phyloP scores from a whole-genome alignment of 2,113 vertebrate species.

The Pituophis catenifer region DNA sequence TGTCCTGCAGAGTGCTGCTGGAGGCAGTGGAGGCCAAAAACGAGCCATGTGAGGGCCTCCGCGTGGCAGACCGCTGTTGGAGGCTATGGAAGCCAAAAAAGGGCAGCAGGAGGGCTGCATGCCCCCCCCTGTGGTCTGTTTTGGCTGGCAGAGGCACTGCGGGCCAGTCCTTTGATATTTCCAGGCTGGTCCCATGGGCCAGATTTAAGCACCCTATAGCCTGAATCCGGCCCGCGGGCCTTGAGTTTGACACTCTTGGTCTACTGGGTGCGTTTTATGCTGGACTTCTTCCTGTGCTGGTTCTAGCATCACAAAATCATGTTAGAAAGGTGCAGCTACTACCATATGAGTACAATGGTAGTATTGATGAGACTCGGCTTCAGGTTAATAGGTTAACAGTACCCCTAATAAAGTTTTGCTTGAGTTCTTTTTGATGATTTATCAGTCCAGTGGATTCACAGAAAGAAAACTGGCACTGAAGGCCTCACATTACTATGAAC shows the following conservation, averaged over 20 bases:
- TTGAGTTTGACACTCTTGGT: rapidly evolving
- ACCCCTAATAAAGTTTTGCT: constrained; percentile 43
- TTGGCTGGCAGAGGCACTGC: too few relatives aligned
- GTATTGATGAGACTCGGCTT: constrained; percentile 8
- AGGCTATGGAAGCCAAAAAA: too few relatives aligned
- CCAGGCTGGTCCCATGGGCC: too few relatives aligned
- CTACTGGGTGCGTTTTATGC: rapidly evolving
- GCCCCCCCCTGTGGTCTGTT: too few relatives aligned
- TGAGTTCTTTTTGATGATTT: constrained; percentile 57
- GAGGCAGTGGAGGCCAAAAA: too few relatives aligned
- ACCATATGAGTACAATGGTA: not conserved
- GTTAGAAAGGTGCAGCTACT: not conserved
- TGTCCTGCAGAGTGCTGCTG: too few relatives aligned
- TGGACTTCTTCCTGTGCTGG: constrained; percentile 3
- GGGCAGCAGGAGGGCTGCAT: too few relatives aligned
- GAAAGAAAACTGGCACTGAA: constrained; percentile 54
- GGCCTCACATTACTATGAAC: constrained; percentile 47
- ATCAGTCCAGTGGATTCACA: constrained; percentile 45
- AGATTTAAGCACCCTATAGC: too few relatives aligned
- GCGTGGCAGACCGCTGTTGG: too few relatives aligned
- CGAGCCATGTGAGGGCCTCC: rapidly evolving
- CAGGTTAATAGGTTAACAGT: constrained; percentile 32
- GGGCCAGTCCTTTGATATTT: too few relatives aligned
- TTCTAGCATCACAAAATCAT: not conserved
- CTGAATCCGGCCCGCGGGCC: too few relatives aligned